Conservation (phyloP, 2,797 vertebrate genomes). For the Chaunax sp. region DNA sequence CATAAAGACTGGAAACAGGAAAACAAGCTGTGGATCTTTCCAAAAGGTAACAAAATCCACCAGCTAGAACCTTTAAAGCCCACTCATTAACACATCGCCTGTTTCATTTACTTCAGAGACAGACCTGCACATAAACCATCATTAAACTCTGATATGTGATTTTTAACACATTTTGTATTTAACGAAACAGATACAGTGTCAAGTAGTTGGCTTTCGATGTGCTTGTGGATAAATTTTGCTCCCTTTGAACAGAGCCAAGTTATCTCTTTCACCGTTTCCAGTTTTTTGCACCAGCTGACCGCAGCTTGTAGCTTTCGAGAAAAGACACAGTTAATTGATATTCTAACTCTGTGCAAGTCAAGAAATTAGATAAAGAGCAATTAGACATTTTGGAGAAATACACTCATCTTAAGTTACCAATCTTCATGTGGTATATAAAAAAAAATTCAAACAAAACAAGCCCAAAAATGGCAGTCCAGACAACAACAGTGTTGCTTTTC, state of each 20-base stretch:
- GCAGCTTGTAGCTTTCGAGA: background rate
- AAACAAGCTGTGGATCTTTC: background rate
- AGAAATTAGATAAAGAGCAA: too few species aligned
- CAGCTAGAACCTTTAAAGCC: background rate
- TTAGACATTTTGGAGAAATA: too few species aligned
- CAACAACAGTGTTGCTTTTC: slow-evolving; percentile 9
- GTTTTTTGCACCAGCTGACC: background rate
- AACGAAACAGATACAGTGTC: background rate
- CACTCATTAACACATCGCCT: background rate
- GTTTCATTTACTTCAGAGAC: background rate
- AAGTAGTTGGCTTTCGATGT: background rate
- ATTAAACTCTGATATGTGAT: background rate
- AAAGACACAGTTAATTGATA: background rate
- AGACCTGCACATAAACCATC: background rate
- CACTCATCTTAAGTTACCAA: background rate
- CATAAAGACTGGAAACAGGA: background rate
- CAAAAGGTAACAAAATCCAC: background rate
- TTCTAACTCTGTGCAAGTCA: slow-evolving; percentile 3
- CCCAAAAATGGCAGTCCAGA: slow-evolving; percentile 23
- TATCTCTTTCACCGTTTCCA: background rate
- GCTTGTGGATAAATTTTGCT: background rate
- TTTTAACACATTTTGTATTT: background rate
- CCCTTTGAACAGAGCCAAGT: background rate
- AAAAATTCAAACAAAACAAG: too few species aligned
- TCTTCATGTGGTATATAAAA: background rate